Percentiles rank a stretch among this genome's conserved stretches.
phyloP scores from a whole-genome alignment of 2,888 invertebrate genomes.

The Ceramica pisi region DNA sequence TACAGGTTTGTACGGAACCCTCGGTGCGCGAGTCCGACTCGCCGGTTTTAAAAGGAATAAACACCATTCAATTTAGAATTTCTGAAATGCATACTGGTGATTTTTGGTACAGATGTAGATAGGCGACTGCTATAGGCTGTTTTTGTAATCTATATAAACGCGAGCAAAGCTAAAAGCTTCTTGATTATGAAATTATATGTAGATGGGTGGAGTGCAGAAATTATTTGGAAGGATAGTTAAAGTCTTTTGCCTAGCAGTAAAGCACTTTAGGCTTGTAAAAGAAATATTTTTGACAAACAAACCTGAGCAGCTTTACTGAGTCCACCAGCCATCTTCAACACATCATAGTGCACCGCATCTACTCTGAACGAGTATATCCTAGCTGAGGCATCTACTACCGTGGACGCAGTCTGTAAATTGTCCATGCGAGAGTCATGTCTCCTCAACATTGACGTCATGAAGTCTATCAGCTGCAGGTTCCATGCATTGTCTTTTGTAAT shows the following conservation, averaged over 20 bases:
- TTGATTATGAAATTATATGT: too few species aligned
- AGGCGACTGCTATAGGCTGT: too few species aligned
- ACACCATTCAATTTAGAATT: not conserved
- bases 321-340: constrained; percentile 94
- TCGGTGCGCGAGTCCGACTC: too few species aligned
- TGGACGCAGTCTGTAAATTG: constrained; percentile 95
- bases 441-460: constrained; percentile 94
- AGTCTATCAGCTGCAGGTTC: constrained; percentile 96
- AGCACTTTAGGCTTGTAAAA: not conserved
- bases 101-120: too few species aligned
- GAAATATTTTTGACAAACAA: constrained; percentile 4
- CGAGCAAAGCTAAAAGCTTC: too few species aligned
- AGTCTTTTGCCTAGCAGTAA: not conserved
- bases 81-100: not conserved
- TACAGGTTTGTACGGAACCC: too few species aligned
- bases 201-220: too few species aligned
- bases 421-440: constrained; percentile 93
- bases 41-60: too few species aligned
- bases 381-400: constrained; percentile 96
- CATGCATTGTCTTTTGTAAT: constrained; percentile 97
- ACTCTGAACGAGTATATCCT: constrained; percentile 97
- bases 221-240: not conserved
- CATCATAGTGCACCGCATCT: constrained; percentile 95
- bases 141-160: too few species aligned
- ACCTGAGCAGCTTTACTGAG: constrained; percentile 90